phyloP scores from a whole-genome alignment of 2,888 invertebrate genomes.

The Cabera pusaria region DNA sequence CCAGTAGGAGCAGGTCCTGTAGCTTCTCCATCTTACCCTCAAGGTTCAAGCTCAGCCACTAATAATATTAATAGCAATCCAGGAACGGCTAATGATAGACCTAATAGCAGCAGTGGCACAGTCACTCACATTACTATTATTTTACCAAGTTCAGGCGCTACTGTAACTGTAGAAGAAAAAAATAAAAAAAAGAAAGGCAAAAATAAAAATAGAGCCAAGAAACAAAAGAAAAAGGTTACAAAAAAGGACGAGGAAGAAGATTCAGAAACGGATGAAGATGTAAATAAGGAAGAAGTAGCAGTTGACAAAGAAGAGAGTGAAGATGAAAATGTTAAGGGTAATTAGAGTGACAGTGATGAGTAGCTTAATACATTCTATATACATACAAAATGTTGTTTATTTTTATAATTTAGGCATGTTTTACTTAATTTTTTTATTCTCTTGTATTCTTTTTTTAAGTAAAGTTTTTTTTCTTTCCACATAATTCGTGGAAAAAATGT shows the following conservation, averaged over 20 bases:
- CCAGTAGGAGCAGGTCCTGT: background rate
- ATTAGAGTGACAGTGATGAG: no score
- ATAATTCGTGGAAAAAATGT: no score
- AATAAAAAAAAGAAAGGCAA: conserved; percentile 3
- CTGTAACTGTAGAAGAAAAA: conserved; percentile 6
- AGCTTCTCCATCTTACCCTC: background rate
- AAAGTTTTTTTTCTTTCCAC: no score
- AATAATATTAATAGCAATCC: background rate
- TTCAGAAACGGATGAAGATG: background rate
- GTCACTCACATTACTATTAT: conserved; percentile 12
- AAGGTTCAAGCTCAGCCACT: no score
- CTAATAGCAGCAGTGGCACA: conserved; percentile 1
- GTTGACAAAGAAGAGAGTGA: background rate
- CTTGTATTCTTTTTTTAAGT: no score
- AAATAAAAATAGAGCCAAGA: conserved; percentile 1
- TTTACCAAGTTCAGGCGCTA: conserved; percentile 7
- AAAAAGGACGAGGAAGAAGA: conserved; percentile 2
- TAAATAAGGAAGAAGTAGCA: background rate
- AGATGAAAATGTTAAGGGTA: no score
- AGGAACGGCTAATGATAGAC: no score
- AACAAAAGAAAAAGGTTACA: background rate
- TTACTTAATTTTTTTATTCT: no score
- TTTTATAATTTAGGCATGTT: no score
- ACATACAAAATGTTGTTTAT: no score
- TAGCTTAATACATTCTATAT: no score